phyloP scores from a whole-genome alignment of 2,888 invertebrate species.

The Eristalinus aeneus region DNA sequence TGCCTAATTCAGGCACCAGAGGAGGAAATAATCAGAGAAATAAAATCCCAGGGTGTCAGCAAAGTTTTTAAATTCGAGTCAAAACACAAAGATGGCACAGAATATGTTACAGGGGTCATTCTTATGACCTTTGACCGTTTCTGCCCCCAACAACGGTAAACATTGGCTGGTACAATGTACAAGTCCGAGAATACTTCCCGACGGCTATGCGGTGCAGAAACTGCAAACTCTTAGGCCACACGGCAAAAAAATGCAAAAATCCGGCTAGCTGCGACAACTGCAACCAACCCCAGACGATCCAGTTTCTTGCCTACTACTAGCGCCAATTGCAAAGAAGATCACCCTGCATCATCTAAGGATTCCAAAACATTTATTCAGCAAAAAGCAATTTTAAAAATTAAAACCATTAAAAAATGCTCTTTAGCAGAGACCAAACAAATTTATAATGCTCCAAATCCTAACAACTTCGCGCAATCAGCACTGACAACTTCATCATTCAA shows the following conservation, averaged over 20 bases:
- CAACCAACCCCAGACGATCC: background rate
- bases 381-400: background rate
- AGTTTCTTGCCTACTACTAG: background rate
- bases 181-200: constrained; percentile 3
- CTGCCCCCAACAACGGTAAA: background rate
- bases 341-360: background rate
- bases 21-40: too few relatives aligned
- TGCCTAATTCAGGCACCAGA: too few relatives aligned
- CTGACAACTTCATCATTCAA: too few relatives aligned
- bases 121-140: too few relatives aligned
- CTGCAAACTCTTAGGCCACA: constrained; percentile 10
- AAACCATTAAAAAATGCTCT: background rate
- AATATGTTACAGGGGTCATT: too few relatives aligned
- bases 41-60: too few relatives aligned
- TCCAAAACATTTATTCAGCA: background rate
- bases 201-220: constrained; percentile 14
- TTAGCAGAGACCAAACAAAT: constrained; percentile 11
- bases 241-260: background rate
- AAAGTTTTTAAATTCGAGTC: too few relatives aligned
- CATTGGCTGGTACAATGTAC: background rate
- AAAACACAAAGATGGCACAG: too few relatives aligned
- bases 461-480: too few relatives aligned
- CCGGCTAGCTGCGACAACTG: background rate
- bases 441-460: background rate
- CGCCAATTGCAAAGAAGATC: constrained; percentile 1